Conservation (phyloP, 30 jellyfish, hydroid and myxozoan genomes). For the Aurelia aurita region DNA sequence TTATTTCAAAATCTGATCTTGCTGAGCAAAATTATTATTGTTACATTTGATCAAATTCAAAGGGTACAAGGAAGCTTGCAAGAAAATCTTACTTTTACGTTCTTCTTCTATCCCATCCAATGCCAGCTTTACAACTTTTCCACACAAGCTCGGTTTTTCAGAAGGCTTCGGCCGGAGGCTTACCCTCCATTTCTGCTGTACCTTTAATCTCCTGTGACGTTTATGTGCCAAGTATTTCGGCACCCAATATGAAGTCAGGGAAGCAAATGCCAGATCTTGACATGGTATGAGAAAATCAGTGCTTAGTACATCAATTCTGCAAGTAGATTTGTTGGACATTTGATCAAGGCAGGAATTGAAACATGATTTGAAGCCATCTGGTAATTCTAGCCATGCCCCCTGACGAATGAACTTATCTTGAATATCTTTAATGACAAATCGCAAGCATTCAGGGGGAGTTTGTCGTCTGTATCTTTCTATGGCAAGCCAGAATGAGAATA, state of each 20-base stretch:
- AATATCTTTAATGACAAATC: slow-evolving; percentile 75
- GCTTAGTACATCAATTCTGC: neutral
- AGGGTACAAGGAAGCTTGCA: too few relatives aligned
- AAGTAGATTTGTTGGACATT: neutral
- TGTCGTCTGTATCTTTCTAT: slow-evolving; percentile 89
- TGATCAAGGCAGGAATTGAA: slow-evolving; percentile 9
- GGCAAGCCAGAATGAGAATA: slow-evolving; percentile 86
- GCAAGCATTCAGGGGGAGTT: slow-evolving; percentile 72
- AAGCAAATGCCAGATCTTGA: slow-evolving; percentile 43
- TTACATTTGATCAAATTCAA: too few relatives aligned
- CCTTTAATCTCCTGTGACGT: neutral
- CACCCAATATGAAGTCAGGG: slow-evolving; percentile 78
- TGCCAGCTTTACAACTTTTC: too few relatives aligned
- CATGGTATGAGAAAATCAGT: slow-evolving; percentile 43
- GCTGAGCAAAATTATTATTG: too few relatives aligned
- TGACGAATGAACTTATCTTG: slow-evolving; percentile 72
- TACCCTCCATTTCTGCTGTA: slow-evolving; percentile 35
- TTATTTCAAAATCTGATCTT: too few relatives aligned
- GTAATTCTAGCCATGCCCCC: slow-evolving; percentile 76
- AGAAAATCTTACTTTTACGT: too few relatives aligned
- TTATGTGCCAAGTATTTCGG: slow-evolving; percentile 86
- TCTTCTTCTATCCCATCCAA: too few relatives aligned
- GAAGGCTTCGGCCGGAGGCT: slow-evolving; percentile 6
- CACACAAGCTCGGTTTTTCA: too few relatives aligned
- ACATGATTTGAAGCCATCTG: slow-evolving; percentile 23